These are phyloP conservation scores for Nymphalis urticae DNA, from an alignment of 2,888 invertebrate genomes.

Conservation along the genomic window DNA sequence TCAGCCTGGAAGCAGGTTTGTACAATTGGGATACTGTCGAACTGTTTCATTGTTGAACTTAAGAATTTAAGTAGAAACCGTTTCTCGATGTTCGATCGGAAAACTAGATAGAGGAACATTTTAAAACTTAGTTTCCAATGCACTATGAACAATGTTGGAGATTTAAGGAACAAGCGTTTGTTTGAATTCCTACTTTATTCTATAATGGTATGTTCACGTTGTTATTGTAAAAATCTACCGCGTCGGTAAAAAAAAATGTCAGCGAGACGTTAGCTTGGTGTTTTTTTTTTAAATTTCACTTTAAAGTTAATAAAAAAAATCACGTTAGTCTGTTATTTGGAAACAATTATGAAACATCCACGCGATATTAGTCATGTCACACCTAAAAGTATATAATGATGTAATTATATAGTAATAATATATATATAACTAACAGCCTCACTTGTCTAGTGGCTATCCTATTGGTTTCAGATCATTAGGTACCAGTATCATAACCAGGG, in stretches of 20 bases:
- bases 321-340: too few relatives aligned
- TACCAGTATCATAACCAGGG: too few relatives aligned
- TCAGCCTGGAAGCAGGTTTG: neutral
- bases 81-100: constrained; percentile 4
- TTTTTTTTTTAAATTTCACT: too few relatives aligned
- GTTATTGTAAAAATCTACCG: neutral
- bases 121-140: constrained; percentile 24
- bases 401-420: too few relatives aligned
- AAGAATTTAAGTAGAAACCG: constrained; percentile 12
- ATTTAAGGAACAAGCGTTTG: constrained; percentile 18
- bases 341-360: too few relatives aligned
- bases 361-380: too few relatives aligned
- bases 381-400: too few relatives aligned
- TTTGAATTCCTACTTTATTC: constrained; percentile 16
- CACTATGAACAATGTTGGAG: constrained; percentile 18
- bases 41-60: constrained; percentile 5
- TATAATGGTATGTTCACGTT: neutral
- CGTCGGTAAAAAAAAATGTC: neutral
- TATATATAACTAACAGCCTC: too few relatives aligned
- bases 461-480: too few relatives aligned
- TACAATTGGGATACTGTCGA: neutral
- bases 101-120: constrained; percentile 24
- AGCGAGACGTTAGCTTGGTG: too few relatives aligned
- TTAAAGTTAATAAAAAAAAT: too few relatives aligned
- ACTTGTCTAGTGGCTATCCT: too few relatives aligned